Percentiles rank a stretch among this genome's conserved stretches.
Conservation (phyloP, 2,797 vertebrate genomes). For the Chlorospingus flavigularis region DNA sequence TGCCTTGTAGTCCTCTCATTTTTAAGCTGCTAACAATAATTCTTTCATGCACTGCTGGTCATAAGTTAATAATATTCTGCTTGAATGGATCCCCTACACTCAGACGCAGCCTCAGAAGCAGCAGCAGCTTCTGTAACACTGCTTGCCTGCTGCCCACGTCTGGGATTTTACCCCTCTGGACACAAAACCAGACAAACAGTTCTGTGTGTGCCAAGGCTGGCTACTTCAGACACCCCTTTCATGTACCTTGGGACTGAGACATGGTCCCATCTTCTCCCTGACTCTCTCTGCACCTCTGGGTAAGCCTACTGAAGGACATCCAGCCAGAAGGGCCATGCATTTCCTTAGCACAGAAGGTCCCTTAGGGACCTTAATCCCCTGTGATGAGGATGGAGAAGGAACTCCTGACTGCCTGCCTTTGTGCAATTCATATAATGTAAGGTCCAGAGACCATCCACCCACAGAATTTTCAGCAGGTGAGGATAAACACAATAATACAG, state of each 20-base stretch:
- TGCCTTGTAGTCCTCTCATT: background rate
- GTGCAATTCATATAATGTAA: background rate
- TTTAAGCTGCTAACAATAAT: background rate
- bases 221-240: background rate
- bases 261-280: background rate
- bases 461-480: background rate
- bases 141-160: background rate
- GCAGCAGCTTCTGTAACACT: background rate
- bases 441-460: background rate
- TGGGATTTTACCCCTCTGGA: background rate
- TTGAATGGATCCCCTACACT: background rate
- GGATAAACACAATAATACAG: fast-evolving
- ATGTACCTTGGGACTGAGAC: background rate
- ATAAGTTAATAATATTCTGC: background rate
- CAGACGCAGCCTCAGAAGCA: background rate
- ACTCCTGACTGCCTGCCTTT: background rate
- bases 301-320: background rate
- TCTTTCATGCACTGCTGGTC: background rate
- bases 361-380: background rate
- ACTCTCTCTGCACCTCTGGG: background rate
- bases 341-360: background rate
- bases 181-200: background rate
- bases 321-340: background rate
- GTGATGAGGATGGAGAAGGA: background rate
- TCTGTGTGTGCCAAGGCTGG: background rate